Evolutionary conservation across 2,113 vertebrate species (phyloP).

Genomic region (Coracopsis vasa): DNA sequence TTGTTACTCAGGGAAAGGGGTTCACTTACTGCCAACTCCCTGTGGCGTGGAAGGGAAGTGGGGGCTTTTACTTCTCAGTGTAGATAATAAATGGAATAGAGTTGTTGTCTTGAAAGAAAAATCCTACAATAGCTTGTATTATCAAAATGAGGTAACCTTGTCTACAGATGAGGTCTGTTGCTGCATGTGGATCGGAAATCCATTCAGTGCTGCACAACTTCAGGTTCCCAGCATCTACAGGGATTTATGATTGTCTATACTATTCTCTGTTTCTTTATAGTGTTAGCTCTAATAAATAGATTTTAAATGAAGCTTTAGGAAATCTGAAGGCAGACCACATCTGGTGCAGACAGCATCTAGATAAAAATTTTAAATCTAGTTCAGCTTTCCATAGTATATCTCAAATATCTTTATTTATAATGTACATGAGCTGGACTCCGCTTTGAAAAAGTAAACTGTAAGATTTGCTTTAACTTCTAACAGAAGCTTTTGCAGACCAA

Average conservation of each 20-base stretch:
- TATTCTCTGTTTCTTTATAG: neutral
- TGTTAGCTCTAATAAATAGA: neutral
- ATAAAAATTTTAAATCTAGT: neutral
- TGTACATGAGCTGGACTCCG: neutral
- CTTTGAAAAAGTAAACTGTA: neutral
- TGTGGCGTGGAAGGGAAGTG: neutral
- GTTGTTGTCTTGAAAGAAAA: neutral
- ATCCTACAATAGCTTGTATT: neutral
- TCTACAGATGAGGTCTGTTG: neutral
- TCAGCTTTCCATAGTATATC: neutral
- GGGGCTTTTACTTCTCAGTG: neutral
- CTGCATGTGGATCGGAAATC: neutral
- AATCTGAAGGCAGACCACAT: neutral
- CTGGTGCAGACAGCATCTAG: neutral
- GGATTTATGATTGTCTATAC: neutral
- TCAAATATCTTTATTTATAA: neutral
- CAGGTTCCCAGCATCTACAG: neutral
- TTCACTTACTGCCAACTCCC: neutral
- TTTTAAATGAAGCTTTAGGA: neutral
- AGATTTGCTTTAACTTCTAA: neutral
- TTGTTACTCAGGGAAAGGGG: neutral
- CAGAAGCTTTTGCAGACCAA: neutral
- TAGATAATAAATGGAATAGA: neutral
- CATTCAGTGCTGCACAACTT: neutral
- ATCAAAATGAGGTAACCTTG: neutral